These are phyloP conservation scores for Idaea dimidiata DNA, from an alignment of 2,888 invertebrate species.

Conservation along the genomic window DNA sequence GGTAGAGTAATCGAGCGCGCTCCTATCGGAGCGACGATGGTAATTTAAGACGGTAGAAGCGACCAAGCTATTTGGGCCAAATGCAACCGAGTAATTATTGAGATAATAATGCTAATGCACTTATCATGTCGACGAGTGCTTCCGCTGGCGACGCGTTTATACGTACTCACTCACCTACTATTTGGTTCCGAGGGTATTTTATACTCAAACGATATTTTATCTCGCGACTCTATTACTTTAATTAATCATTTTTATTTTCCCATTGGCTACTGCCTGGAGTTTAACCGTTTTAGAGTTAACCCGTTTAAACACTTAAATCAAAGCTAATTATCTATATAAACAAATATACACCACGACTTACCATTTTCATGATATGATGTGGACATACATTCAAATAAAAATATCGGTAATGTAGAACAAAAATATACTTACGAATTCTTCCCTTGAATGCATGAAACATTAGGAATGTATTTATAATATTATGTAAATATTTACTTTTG, in stretches of 20 bases:
- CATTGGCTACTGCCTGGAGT: background rate
- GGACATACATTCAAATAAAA: background rate
- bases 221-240: slow-evolving; percentile 6
- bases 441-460: slow-evolving; percentile 22
- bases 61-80: slow-evolving; percentile 74
- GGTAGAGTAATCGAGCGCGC: slow-evolving; percentile 47
- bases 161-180: slow-evolving; percentile 10
- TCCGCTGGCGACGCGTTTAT: slow-evolving; percentile 53
- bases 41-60: slow-evolving; percentile 72
- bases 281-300: no score
- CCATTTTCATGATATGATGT: no score
- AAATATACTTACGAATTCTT: slow-evolving; percentile 5
- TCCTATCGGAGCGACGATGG: slow-evolving; percentile 53
- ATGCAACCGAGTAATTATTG: slow-evolving; percentile 79
- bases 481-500: slow-evolving; percentile 2
- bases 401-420: slow-evolving; percentile 11
- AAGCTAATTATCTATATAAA: no score
- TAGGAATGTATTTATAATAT: slow-evolving; percentile 4
- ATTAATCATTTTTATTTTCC: slow-evolving; percentile 2
- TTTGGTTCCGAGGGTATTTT: slow-evolving; percentile 44
- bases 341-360: slow-evolving; percentile 10
- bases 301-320: no score
- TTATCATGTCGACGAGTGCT: slow-evolving; percentile 77
- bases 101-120: slow-evolving; percentile 81
- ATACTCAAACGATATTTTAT: slow-evolving; percentile 2